phyloP scores from a whole-genome alignment of 2,797 vertebrate species.

The Amazona finschi region DNA sequence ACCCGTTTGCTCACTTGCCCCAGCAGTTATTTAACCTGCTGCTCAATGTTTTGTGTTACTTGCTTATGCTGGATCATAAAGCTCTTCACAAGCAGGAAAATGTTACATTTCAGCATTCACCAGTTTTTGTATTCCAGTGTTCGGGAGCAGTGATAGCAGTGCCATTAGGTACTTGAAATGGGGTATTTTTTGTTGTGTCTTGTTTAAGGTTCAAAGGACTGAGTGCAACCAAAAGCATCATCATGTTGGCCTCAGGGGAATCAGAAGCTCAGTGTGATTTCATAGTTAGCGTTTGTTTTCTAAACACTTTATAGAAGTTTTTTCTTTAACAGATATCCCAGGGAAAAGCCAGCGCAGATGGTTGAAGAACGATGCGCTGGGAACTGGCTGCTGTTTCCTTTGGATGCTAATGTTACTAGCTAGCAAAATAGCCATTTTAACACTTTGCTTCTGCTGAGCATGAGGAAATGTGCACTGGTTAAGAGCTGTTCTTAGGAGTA shows the following conservation, averaged over 20 bases:
- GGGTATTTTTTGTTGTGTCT: background rate
- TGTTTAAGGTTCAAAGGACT: background rate
- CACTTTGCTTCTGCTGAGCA: background rate
- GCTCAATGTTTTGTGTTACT: background rate
- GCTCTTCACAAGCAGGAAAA: background rate
- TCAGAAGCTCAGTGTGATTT: background rate
- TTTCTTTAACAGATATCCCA: background rate
- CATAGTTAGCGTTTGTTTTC: background rate
- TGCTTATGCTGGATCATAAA: background rate
- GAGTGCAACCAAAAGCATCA: background rate
- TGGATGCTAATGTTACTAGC: background rate
- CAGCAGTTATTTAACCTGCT: background rate
- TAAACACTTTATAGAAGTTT: background rate
- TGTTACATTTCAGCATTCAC: background rate
- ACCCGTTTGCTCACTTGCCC: background rate
- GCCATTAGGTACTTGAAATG: background rate
- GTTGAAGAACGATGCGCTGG: background rate
- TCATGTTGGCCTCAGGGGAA: background rate
- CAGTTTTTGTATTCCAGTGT: background rate
- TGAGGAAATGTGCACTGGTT: background rate
- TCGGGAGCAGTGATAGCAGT: background rate
- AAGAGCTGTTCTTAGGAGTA: background rate
- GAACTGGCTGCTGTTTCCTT: background rate
- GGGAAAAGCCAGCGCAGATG: background rate
- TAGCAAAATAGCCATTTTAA: background rate